Evolutionary conservation across 2,888 invertebrate genomes (phyloP).

Genomic region (Quadroppia sp.): DNA sequence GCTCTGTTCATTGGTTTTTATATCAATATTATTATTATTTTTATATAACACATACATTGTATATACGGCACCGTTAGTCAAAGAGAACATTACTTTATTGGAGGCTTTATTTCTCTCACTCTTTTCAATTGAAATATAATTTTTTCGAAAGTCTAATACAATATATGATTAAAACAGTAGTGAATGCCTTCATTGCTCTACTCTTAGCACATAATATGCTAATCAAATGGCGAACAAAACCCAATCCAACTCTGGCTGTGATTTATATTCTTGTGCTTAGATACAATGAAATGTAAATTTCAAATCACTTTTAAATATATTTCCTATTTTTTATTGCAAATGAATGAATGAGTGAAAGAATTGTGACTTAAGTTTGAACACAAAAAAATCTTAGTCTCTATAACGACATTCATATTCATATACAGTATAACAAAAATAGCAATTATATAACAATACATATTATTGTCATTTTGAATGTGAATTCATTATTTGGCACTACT

Average conservation of each 20-base stretch:
- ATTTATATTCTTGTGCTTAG: neutral
- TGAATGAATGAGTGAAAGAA: too few relatives aligned
- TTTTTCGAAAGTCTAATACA: neutral
- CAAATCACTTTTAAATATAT: neutral
- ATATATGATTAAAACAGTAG: constrained; percentile 9
- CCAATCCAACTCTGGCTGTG: neutral
- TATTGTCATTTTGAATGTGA: neutral
- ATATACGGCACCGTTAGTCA: constrained; percentile 11
- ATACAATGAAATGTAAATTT: constrained; percentile 24
- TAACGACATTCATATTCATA: neutral
- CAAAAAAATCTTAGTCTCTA: too few relatives aligned
- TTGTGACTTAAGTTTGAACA: too few relatives aligned
- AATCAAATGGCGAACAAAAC: constrained; percentile 9
- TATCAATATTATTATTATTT: neutral
- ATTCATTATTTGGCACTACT: too few relatives aligned
- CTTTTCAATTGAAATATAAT: constrained; percentile 3
- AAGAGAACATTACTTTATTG: neutral
- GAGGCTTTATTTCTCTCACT: neutral
- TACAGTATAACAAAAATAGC: neutral
- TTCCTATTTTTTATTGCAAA: too few relatives aligned
- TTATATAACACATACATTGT: neutral
- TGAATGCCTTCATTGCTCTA: neutral
- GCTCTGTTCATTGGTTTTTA: neutral
- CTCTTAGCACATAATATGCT: neutral
- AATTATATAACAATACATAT: neutral